Base-by-base conservation (phyloP, 2,888 invertebrate species). In the Pyrochroa serraticornis region DNA sequence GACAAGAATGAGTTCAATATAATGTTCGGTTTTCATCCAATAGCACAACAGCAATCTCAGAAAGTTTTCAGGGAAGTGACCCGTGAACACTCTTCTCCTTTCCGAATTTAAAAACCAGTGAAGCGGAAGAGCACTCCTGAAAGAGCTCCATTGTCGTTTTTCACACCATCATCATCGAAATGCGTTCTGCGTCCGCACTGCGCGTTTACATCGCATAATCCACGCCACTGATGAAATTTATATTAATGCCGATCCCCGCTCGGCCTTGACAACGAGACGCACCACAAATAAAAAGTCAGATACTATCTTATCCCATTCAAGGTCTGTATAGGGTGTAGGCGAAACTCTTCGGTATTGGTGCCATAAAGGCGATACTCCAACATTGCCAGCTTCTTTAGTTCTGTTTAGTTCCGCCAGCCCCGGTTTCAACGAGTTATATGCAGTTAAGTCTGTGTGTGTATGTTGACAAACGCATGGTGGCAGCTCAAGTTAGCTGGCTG, bases 231-330 rank as follows among this genome's bases (percentile, higher is more conserved):
- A 32, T 42, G 31, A 55, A 55, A 51, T 46, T 51, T 45, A 56
- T 50, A 60, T 52, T 55, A 47, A 57, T 53, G 47, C 60, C 64
- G 63, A 64, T 66, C 65, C 65, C 60, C 61, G 57, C 55, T 59
- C 65, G 68, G 63, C 70, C 70, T 70, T 70, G 70, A 69, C 67
- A 67, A 66, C 70, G 65, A 71, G 70, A 69, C 69, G 66, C 64
- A 69, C 67, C 63, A 69, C 67, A 70, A 70, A 71, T 67, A 71
- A 66, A 66, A 60, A 70, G 66, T 65, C 66, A 66, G 71, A 71
- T 71, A 66, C 67, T 71, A 71, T 71, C 71, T 70, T 69, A 67
- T 70, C 68, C 66, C 64, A 70, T 66, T 70, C 71, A 70, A 74
- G 68, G 73, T 69, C 68, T 60, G 59, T 60, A 36, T 48, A 30